phyloP scores from a whole-genome alignment of 1,140 invertebrate species.

The Drosophila ananassae region DNA sequence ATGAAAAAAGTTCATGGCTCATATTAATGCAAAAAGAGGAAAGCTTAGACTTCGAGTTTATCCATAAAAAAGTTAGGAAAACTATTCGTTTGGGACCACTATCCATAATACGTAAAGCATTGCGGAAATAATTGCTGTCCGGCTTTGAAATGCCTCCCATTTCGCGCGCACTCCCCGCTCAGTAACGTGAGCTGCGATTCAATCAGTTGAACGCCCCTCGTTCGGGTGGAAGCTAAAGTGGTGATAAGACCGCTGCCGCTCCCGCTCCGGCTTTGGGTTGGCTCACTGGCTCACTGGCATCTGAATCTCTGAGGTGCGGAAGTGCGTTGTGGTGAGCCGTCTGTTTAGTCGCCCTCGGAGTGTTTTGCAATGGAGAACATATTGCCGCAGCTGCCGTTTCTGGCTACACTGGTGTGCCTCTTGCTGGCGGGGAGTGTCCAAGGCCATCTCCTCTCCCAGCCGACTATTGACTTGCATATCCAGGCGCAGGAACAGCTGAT shows the following conservation, averaged over 20 bases:
- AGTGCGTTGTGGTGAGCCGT: slow-evolving; percentile 58
- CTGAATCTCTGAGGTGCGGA: slow-evolving; percentile 42
- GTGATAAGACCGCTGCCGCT: slow-evolving; percentile 6
- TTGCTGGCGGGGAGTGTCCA: slow-evolving; percentile 7
- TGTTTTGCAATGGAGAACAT: slow-evolving; percentile 58
- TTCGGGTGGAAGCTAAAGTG: slow-evolving; percentile 34
- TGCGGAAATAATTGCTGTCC: slow-evolving; percentile 17
- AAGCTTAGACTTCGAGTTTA: too few relatives aligned
- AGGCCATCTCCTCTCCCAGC: slow-evolving; percentile 53
- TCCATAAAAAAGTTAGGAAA: too few relatives aligned
- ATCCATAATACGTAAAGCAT: slow-evolving; percentile 7
- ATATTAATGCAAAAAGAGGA: background rate
- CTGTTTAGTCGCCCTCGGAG: slow-evolving; percentile 39
- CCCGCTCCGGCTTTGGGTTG: background rate
- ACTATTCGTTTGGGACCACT: background rate
- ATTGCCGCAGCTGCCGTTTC: slow-evolving; percentile 8
- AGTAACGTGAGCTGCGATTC: slow-evolving; percentile 35
- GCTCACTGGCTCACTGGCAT: background rate
- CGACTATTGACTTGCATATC: slow-evolving; percentile 54
- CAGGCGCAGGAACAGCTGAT: slow-evolving; percentile 70
- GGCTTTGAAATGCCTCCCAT: background rate
- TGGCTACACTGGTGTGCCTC: slow-evolving; percentile 4
- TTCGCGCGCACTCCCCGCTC: background rate
- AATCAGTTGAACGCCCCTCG: slow-evolving; percentile 29
- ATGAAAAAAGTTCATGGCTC: background rate